Evolutionary conservation across 2,113 vertebrate species (phyloP).

Genomic region (Mus spicilegus): DNA sequence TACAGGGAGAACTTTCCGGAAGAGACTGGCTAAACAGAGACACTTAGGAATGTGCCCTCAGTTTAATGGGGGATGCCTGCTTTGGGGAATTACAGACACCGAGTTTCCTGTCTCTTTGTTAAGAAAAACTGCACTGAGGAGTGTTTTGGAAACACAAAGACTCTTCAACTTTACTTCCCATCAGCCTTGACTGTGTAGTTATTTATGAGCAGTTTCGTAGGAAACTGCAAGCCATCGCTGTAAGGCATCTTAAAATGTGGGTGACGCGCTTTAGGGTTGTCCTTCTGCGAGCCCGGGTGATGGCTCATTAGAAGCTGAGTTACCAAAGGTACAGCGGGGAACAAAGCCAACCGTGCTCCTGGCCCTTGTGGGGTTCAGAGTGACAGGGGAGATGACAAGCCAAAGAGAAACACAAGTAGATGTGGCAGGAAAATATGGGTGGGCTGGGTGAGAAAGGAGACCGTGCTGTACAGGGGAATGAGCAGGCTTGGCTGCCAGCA

Average conservation of each 20-base stretch:
- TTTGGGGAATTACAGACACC: slow-evolving; percentile 28
- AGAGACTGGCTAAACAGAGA: background rate
- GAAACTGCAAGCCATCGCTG: background rate
- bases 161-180: background rate
- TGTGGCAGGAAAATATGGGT: background rate
- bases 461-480: rapidly evolving
- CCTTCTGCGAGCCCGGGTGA: background rate
- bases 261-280: background rate
- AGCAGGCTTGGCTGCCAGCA: background rate
- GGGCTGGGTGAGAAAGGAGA: background rate
- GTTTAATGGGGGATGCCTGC: slow-evolving; percentile 22
- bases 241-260: slow-evolving; percentile 44
- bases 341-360: background rate
- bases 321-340: background rate
- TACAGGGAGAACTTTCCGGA: background rate
- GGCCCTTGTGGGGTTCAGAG: background rate
- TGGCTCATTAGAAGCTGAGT: background rate
- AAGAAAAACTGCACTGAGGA: background rate
- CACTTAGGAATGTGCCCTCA: background rate
- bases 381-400: background rate
- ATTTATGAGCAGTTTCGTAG: slow-evolving; percentile 37
- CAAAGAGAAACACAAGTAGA: background rate
- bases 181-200: slow-evolving; percentile 3
- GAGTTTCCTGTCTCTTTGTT: slow-evolving; percentile 38
- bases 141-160: slow-evolving; percentile 37